Conservation (phyloP, 1,140 invertebrate genomes). For the Tyrophagus putrescentiae region DNA sequence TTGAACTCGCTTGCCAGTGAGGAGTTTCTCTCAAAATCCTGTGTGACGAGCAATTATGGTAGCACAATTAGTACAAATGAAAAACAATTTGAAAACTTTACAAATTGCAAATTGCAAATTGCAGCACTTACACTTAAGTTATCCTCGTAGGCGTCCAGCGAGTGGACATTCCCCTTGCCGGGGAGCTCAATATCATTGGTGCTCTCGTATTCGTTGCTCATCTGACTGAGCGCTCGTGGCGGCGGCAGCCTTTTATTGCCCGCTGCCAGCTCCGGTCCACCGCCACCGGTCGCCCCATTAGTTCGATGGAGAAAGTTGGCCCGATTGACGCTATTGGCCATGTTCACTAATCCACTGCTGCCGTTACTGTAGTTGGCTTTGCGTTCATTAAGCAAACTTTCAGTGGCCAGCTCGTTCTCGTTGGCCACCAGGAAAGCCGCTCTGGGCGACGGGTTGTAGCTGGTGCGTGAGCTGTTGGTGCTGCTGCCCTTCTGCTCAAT, state of each 20-base stretch:
- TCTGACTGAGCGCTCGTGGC: background rate
- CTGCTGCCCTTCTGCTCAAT: background rate
- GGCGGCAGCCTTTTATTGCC: background rate
- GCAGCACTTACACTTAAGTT: background rate
- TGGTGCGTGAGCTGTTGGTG: constrained; percentile 2
- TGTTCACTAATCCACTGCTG: background rate
- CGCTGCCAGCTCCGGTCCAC: background rate
- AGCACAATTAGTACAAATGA: background rate
- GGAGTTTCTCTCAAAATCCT: constrained; percentile 11
- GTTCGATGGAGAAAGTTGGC: background rate
- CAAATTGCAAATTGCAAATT: background rate
- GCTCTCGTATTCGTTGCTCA: background rate
- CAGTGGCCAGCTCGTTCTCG: background rate
- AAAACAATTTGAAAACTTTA: too few relatives aligned
- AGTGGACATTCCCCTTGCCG: background rate
- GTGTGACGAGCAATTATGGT: background rate
- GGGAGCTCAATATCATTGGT: background rate
- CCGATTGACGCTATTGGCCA: background rate
- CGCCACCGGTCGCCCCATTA: background rate
- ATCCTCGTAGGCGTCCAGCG: background rate
- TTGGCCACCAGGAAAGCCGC: background rate
- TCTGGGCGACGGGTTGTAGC: background rate
- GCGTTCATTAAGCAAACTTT: constrained; percentile 2
- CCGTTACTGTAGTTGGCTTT: constrained; percentile 1
- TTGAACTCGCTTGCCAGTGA: background rate